Percentiles rank a stretch among this genome's conserved stretches.
Conservation (phyloP, 2,113 vertebrate genomes). For the Microcebus lehilahytsara region DNA sequence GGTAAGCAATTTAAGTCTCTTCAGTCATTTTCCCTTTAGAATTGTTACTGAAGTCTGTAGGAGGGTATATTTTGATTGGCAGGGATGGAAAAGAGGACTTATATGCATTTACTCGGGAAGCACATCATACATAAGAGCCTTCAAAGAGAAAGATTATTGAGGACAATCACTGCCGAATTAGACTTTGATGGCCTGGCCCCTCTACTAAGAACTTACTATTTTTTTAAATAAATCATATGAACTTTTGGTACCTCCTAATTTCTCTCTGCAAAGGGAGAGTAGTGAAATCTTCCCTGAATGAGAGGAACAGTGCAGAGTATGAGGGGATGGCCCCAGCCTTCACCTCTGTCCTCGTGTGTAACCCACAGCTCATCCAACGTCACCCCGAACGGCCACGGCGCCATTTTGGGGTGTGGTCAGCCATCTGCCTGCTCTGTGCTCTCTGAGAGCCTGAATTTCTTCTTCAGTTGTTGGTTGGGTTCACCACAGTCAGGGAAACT, state of each 20-base stretch:
- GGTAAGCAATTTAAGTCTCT: neutral
- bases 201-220: neutral
- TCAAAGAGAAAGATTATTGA: neutral
- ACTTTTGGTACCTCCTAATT: neutral
- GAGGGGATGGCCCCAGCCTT: neutral
- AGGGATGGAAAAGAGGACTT: neutral
- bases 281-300: neutral
- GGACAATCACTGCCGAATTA: neutral
- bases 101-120: neutral
- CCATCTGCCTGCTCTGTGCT: neutral
- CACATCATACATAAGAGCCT: neutral
- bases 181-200: neutral
- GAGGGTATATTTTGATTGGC: neutral
- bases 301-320: neutral
- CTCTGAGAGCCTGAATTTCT: neutral
- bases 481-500: neutral
- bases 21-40: neutral
- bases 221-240: neutral
- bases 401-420: neutral
- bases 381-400: accelerated
- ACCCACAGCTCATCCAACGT: neutral
- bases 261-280: neutral
- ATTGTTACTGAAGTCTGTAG: neutral
- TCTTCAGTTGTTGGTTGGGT: neutral
- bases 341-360: neutral